A percentile compares a stretch with the other conserved stretches of the same genome.
Evolutionary conservation across 1,140 invertebrate species (phyloP).

Genomic region (Drosophila sulfurigaster): DNA sequence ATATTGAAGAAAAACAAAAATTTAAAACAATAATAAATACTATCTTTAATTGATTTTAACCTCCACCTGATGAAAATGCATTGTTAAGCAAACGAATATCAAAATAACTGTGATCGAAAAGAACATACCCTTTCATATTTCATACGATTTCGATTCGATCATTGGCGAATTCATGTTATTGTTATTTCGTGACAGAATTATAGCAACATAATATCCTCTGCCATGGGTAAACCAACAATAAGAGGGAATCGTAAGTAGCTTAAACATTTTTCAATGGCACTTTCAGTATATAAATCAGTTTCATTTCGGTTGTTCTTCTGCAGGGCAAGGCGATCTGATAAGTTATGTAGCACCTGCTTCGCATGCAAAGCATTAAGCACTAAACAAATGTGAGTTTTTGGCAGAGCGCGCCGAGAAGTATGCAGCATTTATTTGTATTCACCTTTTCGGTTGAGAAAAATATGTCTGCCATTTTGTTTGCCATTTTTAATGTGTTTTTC

Average conservation of each 20-base stretch:
- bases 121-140: background rate
- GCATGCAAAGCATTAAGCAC: constrained; percentile 81
- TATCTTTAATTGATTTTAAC: constrained; percentile 2
- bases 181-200: constrained; percentile 12
- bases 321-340: constrained; percentile 57
- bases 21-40: background rate
- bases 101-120: background rate
- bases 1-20: background rate
- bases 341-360: constrained; percentile 72
- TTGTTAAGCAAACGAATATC: background rate
- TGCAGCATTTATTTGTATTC: constrained; percentile 61
- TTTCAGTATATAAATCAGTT: constrained; percentile 72
- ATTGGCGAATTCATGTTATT: constrained; percentile 9
- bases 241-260: constrained; percentile 47
- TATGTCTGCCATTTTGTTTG: constrained; percentile 83
- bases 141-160: background rate
- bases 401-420: constrained; percentile 47
- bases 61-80: background rate
- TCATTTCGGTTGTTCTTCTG: constrained; percentile 34
- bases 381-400: constrained; percentile 76
- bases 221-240: background rate
- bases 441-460: constrained; percentile 67
- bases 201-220: constrained; percentile 13
- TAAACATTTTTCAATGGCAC: constrained; percentile 49
- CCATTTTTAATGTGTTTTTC: constrained; percentile 79